phyloP scores from a whole-genome alignment of 2,888 invertebrate species.

The Chloromyia formosa region DNA sequence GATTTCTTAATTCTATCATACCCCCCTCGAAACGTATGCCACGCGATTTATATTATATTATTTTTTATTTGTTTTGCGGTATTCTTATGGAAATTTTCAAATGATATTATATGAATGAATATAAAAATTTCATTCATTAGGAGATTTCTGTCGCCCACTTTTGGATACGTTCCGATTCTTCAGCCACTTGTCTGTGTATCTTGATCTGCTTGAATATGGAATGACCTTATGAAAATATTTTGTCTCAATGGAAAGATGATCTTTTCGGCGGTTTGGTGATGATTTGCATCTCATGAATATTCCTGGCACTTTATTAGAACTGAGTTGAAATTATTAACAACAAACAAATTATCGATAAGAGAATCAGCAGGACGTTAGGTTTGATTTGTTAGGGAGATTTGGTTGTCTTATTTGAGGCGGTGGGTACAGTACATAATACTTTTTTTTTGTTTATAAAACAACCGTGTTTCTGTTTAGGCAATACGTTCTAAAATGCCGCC shows the following conservation, averaged over 20 bases:
- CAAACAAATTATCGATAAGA: conserved; percentile 38
- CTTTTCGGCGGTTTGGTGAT: background rate
- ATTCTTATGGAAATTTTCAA: conserved; percentile 30
- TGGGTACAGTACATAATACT: background rate
- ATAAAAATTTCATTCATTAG: conserved; percentile 31
- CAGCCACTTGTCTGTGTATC: background rate
- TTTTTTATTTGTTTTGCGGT: background rate
- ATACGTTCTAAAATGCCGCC: too few species aligned
- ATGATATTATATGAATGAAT: conserved; percentile 30
- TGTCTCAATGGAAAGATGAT: background rate
- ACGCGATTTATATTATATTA: conserved; percentile 10
- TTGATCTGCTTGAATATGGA: too few species aligned
- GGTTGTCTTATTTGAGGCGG: background rate
- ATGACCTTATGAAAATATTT: background rate
- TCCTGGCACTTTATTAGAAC: conserved; percentile 1
- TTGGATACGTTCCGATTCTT: background rate
- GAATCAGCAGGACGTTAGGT: conserved; percentile 4
- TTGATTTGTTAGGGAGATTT: background rate
- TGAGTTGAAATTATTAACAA: conserved; percentile 28
- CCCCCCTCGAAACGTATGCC: conserved; percentile 18
- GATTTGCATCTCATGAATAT: conserved; percentile 42
- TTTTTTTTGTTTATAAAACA: conserved; percentile 8
- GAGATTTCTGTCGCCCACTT: conserved; percentile 21
- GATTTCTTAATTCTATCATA: conserved; percentile 25
- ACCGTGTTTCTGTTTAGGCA: too few species aligned